Conservation (phyloP, 2,797 vertebrate genomes). For the Picus viridis region DNA sequence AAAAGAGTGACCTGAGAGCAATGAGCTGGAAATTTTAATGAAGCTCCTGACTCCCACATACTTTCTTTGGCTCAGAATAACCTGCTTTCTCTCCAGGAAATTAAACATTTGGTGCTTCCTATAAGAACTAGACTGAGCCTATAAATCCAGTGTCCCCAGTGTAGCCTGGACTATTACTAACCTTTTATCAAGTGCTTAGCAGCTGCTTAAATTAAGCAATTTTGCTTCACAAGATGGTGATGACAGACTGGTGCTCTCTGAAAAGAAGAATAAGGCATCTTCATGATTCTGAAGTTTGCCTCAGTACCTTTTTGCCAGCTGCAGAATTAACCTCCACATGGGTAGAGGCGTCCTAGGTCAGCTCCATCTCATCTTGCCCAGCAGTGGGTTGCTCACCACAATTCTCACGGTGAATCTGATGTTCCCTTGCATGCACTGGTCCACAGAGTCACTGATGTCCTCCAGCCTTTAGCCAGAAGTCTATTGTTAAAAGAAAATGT, state of each 20-base stretch:
- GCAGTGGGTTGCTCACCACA: background rate
- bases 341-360: background rate
- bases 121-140: background rate
- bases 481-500: background rate
- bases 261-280: background rate
- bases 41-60: background rate
- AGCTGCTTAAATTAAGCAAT: background rate
- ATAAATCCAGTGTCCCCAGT: background rate
- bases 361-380: background rate
- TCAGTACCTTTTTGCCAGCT: background rate
- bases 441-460: background rate
- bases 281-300: background rate
- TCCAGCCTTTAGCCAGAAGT: background rate
- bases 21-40: background rate
- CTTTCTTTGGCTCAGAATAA: background rate
- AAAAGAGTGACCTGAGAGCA: conserved; percentile 24
- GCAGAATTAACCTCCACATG: background rate
- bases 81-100: background rate
- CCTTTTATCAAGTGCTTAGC: background rate
- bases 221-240: background rate
- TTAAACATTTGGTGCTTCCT: background rate
- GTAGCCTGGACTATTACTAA: background rate
- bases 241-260: background rate
- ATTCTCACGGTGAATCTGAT: background rate
- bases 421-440: background rate